Percentiles rank a stretch among this genome's conserved stretches.
These are phyloP conservation scores for Linnaemya tessellans DNA, from an alignment of 2,888 invertebrate genomes.

Conservation along the genomic window DNA sequence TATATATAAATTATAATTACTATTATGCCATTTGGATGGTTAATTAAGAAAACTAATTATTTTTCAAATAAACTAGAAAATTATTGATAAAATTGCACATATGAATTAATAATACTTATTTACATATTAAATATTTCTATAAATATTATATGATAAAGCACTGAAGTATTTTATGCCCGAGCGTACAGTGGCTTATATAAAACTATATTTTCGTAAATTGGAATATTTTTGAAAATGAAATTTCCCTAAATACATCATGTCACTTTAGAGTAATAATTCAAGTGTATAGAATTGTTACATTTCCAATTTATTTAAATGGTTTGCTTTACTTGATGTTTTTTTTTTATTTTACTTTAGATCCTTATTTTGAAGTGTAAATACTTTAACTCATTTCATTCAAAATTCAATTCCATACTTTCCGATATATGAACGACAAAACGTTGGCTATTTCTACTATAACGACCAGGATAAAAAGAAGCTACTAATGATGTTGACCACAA, in stretches of 20 bases:
- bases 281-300: background rate
- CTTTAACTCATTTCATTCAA: background rate
- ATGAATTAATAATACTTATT: background rate
- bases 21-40: no score
- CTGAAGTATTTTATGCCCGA: background rate
- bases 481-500: conserved; percentile 25
- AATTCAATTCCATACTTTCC: background rate
- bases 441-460: background rate
- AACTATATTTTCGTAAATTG: background rate
- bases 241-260: background rate
- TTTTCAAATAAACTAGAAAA: background rate
- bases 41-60: background rate
- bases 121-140: background rate
- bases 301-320: no score
- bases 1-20: background rate
- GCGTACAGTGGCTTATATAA: background rate
- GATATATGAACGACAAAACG: background rate
- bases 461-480: background rate
- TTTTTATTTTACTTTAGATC: no score
- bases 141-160: background rate
- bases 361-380: background rate
- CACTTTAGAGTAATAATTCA: background rate
- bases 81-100: background rate
- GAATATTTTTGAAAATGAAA: background rate
- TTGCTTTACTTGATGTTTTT: no score